Evolutionary conservation across 2,113 vertebrate species (phyloP).

Genomic region (Tragelaphus scriptus): DNA sequence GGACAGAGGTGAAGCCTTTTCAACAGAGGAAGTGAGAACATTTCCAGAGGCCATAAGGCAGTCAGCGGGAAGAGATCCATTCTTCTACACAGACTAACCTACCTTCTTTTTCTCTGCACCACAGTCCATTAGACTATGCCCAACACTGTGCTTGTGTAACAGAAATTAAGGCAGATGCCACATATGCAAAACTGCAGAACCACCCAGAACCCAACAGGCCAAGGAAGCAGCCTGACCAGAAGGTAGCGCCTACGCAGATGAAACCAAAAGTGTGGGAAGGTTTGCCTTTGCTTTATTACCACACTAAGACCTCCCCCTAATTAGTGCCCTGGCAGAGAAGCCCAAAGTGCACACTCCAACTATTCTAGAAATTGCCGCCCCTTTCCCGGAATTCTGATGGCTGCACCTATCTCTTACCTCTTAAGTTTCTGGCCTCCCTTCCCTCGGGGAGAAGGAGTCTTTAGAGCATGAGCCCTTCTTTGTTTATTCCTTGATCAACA

Average conservation of each 20-base stretch:
- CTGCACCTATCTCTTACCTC: neutral
- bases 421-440: neutral
- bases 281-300: neutral
- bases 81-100: neutral
- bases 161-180: neutral
- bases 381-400: rapidly evolving
- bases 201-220: neutral
- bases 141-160: neutral
- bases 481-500: neutral
- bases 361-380: neutral
- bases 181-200: neutral
- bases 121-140: neutral
- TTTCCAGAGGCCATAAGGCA: neutral
- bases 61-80: neutral
- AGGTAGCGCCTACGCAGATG: neutral
- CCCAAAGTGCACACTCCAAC: neutral
- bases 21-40: neutral
- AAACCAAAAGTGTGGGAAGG: neutral
- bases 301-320: neutral
- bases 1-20: neutral
- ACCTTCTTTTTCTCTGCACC: neutral
- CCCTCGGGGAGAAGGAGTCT: neutral
- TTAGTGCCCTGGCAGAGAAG: neutral
- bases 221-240: neutral
- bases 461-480: neutral